A percentile compares a stretch with the other conserved stretches of the same genome.
These are phyloP conservation scores for Cryptotis parvus DNA, from an alignment of 2,113 vertebrate genomes.

Conservation along the genomic window DNA sequence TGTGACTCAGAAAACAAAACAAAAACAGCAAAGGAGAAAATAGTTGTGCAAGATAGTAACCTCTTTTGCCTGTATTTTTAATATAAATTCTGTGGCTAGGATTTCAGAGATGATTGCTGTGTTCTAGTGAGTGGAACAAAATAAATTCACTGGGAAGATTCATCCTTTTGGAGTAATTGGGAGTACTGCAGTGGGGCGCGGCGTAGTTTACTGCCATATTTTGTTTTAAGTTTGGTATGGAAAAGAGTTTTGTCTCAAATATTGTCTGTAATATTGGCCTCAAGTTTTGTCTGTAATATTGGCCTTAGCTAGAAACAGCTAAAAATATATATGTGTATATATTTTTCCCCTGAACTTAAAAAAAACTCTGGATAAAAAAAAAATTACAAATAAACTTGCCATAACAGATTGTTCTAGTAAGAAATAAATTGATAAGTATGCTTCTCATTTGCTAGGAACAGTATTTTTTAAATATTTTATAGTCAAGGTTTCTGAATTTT, in stretches of 20 bases:
- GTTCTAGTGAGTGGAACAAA: conserved; percentile 48
- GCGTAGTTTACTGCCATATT: conserved; percentile 43
- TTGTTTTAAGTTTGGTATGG: conserved; percentile 26
- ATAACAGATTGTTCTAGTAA: conserved; percentile 27
- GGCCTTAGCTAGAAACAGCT: conserved; percentile 33
- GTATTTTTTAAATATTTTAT: background rate
- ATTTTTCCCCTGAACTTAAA: background rate
- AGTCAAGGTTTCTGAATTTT: background rate
- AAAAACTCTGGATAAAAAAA: background rate
- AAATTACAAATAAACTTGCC: background rate
- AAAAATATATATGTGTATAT: conserved; percentile 7
- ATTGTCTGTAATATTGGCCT: conserved; percentile 44
- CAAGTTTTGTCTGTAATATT: conserved; percentile 51
- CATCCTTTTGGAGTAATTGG: background rate
- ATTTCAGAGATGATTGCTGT: background rate
- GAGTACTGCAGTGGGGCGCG: background rate
- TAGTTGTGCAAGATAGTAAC: background rate
- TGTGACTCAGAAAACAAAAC: background rate
- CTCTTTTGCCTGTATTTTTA: conserved; percentile 27
- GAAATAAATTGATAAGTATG: conserved; percentile 21
- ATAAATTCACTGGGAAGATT: conserved; percentile 28
- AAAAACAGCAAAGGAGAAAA: background rate
- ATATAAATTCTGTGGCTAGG: conserved; percentile 19
- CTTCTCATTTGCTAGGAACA: conserved; percentile 1
- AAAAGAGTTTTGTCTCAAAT: conserved; percentile 32